Base-by-base conservation (phyloP, 2,113 vertebrate species). In the Zeus faber region DNA sequence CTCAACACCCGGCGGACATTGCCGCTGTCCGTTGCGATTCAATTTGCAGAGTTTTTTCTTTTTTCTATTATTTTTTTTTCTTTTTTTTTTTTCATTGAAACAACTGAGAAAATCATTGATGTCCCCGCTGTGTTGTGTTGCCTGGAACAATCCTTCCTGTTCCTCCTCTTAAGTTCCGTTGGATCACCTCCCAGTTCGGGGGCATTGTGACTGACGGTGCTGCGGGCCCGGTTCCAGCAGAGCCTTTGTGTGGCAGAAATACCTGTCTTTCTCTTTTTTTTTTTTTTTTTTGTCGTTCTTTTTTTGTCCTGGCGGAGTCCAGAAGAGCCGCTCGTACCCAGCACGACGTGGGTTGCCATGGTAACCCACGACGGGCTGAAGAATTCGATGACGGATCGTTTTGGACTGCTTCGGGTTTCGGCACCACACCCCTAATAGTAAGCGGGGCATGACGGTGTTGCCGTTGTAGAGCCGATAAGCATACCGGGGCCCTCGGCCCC, bases 261-360 rank as follows among this genome's bases (percentile, higher is more conserved):
- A 56, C 43, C 26, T 62, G 62, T 55, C 22, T 61, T 41, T 41
- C 14, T 17, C 39, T 14, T 31, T 31, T 9, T 40, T 13, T 13
- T 16, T 53, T 33, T 33, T 24, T 39, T 22, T 54, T n/a, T n/a
- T n/a, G n/a, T n/a, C n/a, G n/a, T n/a, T n/a, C 44, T 54, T 13
- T 62, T 67, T 47, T 66, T 33, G 47, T 64, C 60, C 62, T 70
- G 48, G 58, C 14, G 5, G 57, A 73, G 54, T n/a, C 73, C 69
- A 24, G 39, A 70, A 18, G 74, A 58, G 54, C 63, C 41, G 55
- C 65, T 72, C 58, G 58, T 40, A 59, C 46, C 44, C 50, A 16
- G 45, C 64, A 59, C 51, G 50, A 57, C 58, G 70, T 59, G 45
- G 7, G 79, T 84, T 73, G 81, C 77, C 84, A 84, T 84, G 77